These are phyloP conservation scores for Lithobates pipiens DNA, from an alignment of 2,797 vertebrate genomes.

Conservation along the genomic window DNA sequence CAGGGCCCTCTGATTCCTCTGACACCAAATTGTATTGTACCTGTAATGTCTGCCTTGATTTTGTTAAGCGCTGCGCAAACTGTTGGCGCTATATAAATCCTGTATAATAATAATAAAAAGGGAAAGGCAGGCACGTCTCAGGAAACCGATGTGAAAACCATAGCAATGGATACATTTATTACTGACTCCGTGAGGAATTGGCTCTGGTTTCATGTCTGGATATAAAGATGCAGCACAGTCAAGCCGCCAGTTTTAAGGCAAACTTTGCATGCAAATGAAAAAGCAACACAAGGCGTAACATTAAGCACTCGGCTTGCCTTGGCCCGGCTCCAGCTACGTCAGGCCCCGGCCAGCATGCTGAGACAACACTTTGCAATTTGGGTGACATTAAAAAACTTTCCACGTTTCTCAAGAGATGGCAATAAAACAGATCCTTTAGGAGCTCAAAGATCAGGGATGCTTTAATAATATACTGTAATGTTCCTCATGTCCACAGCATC, in stretches of 20 bases:
- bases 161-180: neutral
- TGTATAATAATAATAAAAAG: no score
- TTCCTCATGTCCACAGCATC: no score
- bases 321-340: conserved; percentile 3
- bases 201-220: neutral
- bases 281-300: neutral
- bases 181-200: neutral
- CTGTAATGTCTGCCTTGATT: no score
- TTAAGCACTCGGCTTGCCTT: neutral
- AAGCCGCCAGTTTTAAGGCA: neutral
- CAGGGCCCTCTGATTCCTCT: no score
- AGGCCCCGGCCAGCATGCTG: neutral
- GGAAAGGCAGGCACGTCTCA: no score
- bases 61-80: no score
- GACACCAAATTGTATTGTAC: no score
- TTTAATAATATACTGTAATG: no score
- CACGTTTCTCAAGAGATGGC: neutral
- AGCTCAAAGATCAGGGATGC: neutral
- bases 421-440: neutral
- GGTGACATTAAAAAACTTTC: conserved; percentile 35
- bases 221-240: neutral
- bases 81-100: no score
- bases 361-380: neutral
- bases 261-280: conserved; percentile 7
- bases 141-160: no score